These are phyloP conservation scores for Zaprionus africanus DNA, from an alignment of 1,140 invertebrate species.

Conservation along the genomic window DNA sequence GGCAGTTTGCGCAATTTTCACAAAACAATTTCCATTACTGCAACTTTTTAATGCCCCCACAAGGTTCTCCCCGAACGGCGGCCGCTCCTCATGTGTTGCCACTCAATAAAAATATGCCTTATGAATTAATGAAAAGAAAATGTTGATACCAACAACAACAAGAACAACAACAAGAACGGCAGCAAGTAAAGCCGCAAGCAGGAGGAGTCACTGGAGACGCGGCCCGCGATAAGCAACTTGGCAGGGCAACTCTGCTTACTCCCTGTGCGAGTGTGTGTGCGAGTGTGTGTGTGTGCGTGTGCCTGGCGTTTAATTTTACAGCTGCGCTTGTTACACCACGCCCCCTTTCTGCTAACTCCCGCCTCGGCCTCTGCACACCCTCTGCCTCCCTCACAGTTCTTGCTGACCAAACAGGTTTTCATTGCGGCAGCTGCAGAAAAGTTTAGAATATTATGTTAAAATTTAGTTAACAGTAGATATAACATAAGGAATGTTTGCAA, in stretches of 20 bases:
- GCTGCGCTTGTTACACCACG: slow-evolving; percentile 35
- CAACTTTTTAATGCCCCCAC: slow-evolving; percentile 64
- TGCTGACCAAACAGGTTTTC: slow-evolving; percentile 53
- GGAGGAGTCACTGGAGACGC: slow-evolving; percentile 23
- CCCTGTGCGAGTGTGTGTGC: slow-evolving; percentile 12
- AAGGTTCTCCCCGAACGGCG: slow-evolving; percentile 12
- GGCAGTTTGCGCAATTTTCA: slow-evolving; percentile 65
- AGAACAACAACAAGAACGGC: slow-evolving; percentile 15
- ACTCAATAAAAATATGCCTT: slow-evolving; percentile 82
- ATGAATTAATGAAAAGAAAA: slow-evolving; percentile 82
- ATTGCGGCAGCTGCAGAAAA: slow-evolving; percentile 15
- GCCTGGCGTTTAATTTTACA: slow-evolving; percentile 57
- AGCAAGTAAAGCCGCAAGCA: slow-evolving; percentile 22
- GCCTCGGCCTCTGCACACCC: neutral
- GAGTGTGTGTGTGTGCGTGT: slow-evolving; percentile 24
- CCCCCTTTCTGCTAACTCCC: neutral
- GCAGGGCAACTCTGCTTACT: slow-evolving; percentile 18
- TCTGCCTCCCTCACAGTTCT: slow-evolving; percentile 13
- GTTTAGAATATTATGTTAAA: slow-evolving; percentile 2
- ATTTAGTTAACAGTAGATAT: neutral
- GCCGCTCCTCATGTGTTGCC: slow-evolving; percentile 63
- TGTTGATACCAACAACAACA: slow-evolving; percentile 64
- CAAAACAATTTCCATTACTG: slow-evolving; percentile 80
- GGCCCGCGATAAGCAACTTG: slow-evolving; percentile 53
- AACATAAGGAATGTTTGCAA: neutral